Evolutionary conservation across 2,888 invertebrate species (phyloP), one percentile per base, ranked within the genome.

Genomic region (Podabrus alpinus): DNA sequence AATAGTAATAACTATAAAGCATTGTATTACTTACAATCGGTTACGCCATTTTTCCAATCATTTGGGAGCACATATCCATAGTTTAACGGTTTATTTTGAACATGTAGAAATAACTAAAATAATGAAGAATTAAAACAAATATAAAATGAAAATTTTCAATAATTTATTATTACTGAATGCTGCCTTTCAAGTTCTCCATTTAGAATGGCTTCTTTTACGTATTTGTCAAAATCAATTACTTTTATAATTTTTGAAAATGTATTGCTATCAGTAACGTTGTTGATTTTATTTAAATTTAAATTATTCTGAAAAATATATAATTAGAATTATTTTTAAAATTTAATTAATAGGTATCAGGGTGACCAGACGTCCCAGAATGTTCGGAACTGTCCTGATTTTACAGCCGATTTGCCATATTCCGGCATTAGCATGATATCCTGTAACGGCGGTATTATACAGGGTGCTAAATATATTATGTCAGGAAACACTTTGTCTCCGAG

Each of bases 21-120:
- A n/a, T 16, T 15, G 21, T 11, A 62, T 68, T 77, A 87, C 87
- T 83, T 84, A 89, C 89, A 89, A n/a, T 89, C 87, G 64, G 86
- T 83, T 24, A 89, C 81, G 81, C 89, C 88, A 45, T 89, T 89
- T 78, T 89, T 89, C 9, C 81, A 68, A 79, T 87, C 88, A 72
- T 88, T 88, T 76, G 85, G 81, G 15, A 85, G 82, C n/a, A 84
- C 71, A 45, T 82, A 81, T 5, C 88, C 89, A 68, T 85, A 87
- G 4, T 82, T 80, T 80, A 86, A 87, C 0, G 87, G 82, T 74
- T 85, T 86, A 0, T 85, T 86, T 77, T 84, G 84, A 5, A 88
- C 88, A 69, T 85, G 81, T 17, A 86, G 85, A 76, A 88, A 86
- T 3, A 85, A 78, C 88, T 89, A 64, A 71, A 77, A 79, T 21